These are phyloP conservation scores for Oriolus oriolus DNA, from an alignment of 2,113 vertebrate species.

Conservation along the genomic window DNA sequence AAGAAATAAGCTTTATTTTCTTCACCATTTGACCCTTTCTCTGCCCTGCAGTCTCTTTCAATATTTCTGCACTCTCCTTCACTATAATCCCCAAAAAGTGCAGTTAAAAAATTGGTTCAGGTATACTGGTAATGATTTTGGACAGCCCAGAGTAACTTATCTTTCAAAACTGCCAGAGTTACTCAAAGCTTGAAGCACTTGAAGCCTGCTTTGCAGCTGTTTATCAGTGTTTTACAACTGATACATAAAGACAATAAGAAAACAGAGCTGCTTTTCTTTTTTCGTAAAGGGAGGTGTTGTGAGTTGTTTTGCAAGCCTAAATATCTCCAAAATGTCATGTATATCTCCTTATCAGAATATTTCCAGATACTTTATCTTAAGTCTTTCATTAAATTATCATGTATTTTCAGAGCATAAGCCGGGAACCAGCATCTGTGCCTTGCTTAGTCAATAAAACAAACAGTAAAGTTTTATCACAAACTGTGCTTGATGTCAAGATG, in stretches of 20 bases:
- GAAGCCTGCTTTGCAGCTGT: not conserved
- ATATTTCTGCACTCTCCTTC: not conserved
- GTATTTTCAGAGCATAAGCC: not conserved
- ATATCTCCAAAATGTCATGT: not conserved
- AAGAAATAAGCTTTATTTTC: not conserved
- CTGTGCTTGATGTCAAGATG: not conserved
- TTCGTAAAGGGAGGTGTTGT: not conserved
- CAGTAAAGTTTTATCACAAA: not conserved
- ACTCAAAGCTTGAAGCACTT: not conserved
- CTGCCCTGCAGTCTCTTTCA: not conserved
- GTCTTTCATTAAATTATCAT: not conserved
- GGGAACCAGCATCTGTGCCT: not conserved
- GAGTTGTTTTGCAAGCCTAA: not conserved
- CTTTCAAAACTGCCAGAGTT: not conserved
- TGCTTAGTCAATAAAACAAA: not conserved
- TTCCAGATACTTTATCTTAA: not conserved
- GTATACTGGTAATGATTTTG: not conserved
- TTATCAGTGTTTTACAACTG: not conserved
- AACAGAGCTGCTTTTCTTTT: not conserved
- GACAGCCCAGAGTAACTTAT: not conserved
- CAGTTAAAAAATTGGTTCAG: not conserved
- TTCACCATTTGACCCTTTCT: not conserved
- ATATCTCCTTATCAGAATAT: not conserved
- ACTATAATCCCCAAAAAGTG: not conserved
- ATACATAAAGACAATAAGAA: not conserved